phyloP scores from a whole-genome alignment of 2,797 vertebrate genomes.

The Ptychadena robeensis region DNA sequence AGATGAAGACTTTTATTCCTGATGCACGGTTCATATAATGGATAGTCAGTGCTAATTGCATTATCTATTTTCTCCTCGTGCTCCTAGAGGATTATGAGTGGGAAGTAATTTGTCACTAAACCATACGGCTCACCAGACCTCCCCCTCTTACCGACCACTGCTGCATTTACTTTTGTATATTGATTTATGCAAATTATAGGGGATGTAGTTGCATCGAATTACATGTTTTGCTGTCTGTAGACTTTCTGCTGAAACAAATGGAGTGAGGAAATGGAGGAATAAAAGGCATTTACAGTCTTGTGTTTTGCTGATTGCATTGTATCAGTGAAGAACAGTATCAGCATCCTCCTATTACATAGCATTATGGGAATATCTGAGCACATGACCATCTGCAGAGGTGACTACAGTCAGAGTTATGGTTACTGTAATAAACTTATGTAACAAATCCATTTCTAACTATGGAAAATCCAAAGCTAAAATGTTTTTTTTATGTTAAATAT shows the following conservation, averaged over 20 bases:
- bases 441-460: background rate
- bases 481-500: too few relatives aligned
- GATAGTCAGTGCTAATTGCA: conserved; percentile 44
- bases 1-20: conserved; percentile 10
- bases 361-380: background rate
- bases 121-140: conserved; percentile 20
- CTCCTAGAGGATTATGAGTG: conserved; percentile 48
- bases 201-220: conserved; percentile 41
- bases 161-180: conserved; percentile 52
- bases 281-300: background rate
- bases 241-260: conserved; percentile 18
- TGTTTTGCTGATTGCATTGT: conserved; percentile 1
- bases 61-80: conserved; percentile 37
- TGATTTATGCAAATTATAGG: conserved; percentile 60
- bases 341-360: background rate
- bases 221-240: conserved; percentile 51
- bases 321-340: background rate
- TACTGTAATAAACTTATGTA: background rate
- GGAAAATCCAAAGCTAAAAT: too few relatives aligned
- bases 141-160: conserved; percentile 16
- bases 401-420: background rate
- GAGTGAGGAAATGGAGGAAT: conserved; percentile 16
- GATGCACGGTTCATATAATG: conserved; percentile 32
- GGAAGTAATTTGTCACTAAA: conserved; percentile 56
- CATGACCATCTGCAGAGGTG: background rate